Evolutionary conservation across 2,888 invertebrate species (phyloP).

Genomic region (Merodon equestris): DNA sequence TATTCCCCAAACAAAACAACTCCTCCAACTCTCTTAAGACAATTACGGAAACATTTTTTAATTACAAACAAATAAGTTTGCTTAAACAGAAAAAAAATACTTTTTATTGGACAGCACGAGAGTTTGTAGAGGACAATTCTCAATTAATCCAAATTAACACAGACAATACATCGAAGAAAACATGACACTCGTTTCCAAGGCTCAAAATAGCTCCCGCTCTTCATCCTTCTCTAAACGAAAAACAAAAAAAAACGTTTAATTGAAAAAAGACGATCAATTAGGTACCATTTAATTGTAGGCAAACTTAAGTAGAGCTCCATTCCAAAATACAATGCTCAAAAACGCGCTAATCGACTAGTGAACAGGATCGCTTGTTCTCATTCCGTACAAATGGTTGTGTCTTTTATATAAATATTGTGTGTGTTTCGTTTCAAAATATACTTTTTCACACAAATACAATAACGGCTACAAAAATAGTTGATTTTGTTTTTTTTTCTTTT

Average conservation of each 20-base stretch:
- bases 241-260: too few species aligned
- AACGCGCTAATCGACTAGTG: background rate
- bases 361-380: background rate
- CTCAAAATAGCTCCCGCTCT: too few species aligned
- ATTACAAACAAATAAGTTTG: too few species aligned
- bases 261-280: slow-evolving; percentile 52
- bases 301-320: slow-evolving; percentile 33
- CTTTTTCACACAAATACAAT: slow-evolving; percentile 45
- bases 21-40: background rate
- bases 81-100: too few species aligned
- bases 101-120: too few species aligned
- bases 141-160: slow-evolving; percentile 13
- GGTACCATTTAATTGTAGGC: slow-evolving; percentile 63
- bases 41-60: too few species aligned
- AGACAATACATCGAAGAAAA: background rate
- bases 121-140: too few species aligned
- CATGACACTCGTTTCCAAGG: too few species aligned
- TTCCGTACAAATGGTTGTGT: slow-evolving; percentile 14
- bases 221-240: too few species aligned
- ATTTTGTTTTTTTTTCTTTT: too few species aligned
- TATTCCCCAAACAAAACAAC: slow-evolving; percentile 4
- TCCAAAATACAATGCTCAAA: slow-evolving; percentile 23
- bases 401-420: slow-evolving; percentile 30
- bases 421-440: slow-evolving; percentile 28
- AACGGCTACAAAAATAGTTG: slow-evolving; percentile 54